Conservation (phyloP, 2,797 vertebrate species). For the Onychomys arenicola region DNA sequence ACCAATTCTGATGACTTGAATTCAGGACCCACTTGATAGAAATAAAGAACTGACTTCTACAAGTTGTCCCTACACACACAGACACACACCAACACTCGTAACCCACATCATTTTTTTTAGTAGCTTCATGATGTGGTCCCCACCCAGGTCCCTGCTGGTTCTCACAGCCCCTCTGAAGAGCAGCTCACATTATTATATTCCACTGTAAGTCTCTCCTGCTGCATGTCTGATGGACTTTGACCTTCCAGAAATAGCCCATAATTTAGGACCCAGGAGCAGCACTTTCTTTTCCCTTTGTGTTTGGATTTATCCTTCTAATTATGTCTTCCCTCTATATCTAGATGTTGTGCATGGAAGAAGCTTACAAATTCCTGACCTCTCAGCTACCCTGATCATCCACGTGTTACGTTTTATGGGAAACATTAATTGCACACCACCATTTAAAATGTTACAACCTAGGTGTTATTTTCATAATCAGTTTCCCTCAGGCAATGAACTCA, state of each 20-base stretch:
- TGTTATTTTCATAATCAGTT: conserved; percentile 41
- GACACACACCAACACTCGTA: neutral
- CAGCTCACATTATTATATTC: fast-evolving
- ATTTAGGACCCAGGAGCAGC: fast-evolving
- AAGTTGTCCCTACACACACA: neutral
- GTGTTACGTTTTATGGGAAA: neutral
- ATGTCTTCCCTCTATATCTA: fast-evolving
- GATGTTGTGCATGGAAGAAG: neutral
- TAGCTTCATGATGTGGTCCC: fast-evolving
- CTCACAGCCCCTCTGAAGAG: fast-evolving
- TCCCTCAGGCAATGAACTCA: conserved; percentile 54
- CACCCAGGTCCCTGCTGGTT: fast-evolving
- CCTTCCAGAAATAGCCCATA: neutral
- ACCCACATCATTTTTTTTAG: neutral
- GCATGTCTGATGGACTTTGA: neutral
- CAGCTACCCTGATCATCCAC: neutral
- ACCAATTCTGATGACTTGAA: neutral
- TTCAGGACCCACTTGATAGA: neutral
- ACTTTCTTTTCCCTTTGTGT: neutral
- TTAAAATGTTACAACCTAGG: conserved; percentile 29
- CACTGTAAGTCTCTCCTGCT: fast-evolving
- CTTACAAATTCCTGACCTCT: neutral
- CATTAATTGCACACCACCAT: neutral
- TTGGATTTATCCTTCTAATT: neutral
- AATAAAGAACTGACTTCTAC: neutral